Percentiles rank a stretch among this genome's conserved stretches.
Evolutionary conservation across 2,888 invertebrate genomes (phyloP).

Genomic region (Diachrysia chrysitis): DNA sequence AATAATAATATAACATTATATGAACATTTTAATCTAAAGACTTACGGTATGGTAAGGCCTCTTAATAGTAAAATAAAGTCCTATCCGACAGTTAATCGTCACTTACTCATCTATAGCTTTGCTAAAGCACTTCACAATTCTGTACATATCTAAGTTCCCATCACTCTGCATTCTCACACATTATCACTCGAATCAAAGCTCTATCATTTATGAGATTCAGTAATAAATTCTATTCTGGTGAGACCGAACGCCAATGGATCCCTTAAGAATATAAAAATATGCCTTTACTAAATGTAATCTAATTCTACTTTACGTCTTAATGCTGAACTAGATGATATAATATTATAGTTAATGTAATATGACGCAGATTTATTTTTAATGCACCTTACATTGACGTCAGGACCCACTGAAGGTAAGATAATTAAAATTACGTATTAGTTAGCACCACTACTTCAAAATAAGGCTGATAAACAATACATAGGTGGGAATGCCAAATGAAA

Average conservation of each 20-base stretch:
- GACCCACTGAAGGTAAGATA: conserved; percentile 33
- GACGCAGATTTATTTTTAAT: conserved; percentile 12
- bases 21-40: conserved; percentile 65
- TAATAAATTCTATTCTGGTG: conserved; percentile 35
- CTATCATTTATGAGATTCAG: conserved; percentile 48
- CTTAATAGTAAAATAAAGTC: conserved; percentile 53
- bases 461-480: conserved; percentile 55
- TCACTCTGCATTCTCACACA: conserved; percentile 32
- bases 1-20: conserved; percentile 76
- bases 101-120: conserved; percentile 16
- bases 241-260: conserved; percentile 34
- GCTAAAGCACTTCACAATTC: conserved; percentile 28
- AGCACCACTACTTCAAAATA: conserved; percentile 68
- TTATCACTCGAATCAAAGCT: conserved; percentile 26
- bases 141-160: conserved; percentile 41
- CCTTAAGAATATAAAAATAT: conserved; percentile 2
- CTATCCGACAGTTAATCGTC: conserved; percentile 21
- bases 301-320: conserved; percentile 9
- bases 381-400: conserved; percentile 34
- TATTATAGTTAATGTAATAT: conserved; percentile 15
- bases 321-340: conserved; percentile 39
- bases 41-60: conserved; percentile 79
- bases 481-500: conserved; percentile 66
- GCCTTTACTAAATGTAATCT: neutral
- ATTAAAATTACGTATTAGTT: conserved; percentile 54